Base-by-base conservation (phyloP, 1,140 invertebrate species). In the Trichomalopsis sarcophagae region DNA sequence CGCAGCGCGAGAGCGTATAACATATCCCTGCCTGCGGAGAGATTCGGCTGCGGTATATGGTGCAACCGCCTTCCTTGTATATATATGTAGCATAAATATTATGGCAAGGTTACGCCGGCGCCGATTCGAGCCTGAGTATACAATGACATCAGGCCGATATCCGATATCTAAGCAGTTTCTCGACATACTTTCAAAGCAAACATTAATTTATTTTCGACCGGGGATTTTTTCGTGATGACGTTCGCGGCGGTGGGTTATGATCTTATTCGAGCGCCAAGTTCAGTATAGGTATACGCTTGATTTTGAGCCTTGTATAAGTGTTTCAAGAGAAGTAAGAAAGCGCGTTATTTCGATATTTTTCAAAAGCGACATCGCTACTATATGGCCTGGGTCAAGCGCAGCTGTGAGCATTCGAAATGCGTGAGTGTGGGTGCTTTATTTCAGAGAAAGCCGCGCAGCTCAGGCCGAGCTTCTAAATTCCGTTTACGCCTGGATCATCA, bases 11-110 rank as follows among this genome's bases (percentile, higher is more conserved):
- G 55, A 62, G 17, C 13, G 55, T 27, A 27, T 27, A 27, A 27
- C 27, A 27, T 27, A 27, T 27, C 27, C 27, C 27, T 27, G 17
- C 14, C 4, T 17, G 27, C 23, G 27, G 21, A 10, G 85, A 80
- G 69, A 79, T 84, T 86, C 71, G 47, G n/a, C 73, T n/a, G 40
- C 77, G 81, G 33, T 44, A 44, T 44, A 44, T 44, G 40, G 21
- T 62, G 55, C 55, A 62, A 21, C 6, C 55, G 17, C 14, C 17
- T 62, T 62, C 17, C 55, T 62, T 10, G 7, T 40, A 1, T 40
- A 7, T 40, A 11, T 10, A 10, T 68, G 3, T 40, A 83, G 66
- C 50, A 84, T 88, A 89, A 89, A 89, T 88, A 90, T 89, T 89
- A 87, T 86, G 82, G 40, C 44, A 50, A 75, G 55, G 44, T 81